These are phyloP conservation scores for Parasteatoda lunata DNA, from an alignment of 2,888 invertebrate species.

Conservation along the genomic window DNA sequence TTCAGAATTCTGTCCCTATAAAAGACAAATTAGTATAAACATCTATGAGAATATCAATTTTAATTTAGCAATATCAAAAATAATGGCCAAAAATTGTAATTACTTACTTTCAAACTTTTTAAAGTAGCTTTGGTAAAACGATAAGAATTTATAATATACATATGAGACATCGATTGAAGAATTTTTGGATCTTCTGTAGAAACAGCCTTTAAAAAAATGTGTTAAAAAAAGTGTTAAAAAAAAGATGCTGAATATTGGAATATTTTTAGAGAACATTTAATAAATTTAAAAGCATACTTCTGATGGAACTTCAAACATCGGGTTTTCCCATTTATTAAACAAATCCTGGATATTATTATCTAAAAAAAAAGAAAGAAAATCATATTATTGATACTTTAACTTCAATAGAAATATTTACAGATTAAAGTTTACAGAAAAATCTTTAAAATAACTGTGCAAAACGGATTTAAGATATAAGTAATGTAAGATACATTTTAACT, in stretches of 20 bases:
- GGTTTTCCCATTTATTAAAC: slow-evolving; percentile 57
- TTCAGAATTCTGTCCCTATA: too few relatives aligned
- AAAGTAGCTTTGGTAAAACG: slow-evolving; percentile 47
- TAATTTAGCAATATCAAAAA: not conserved
- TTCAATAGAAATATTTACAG: not conserved
- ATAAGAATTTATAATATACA: slow-evolving; percentile 57
- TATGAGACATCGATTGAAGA: slow-evolving; percentile 27
- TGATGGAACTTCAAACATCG: slow-evolving; percentile 46
- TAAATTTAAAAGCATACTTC: slow-evolving; percentile 31
- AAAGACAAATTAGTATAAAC: too few relatives aligned
- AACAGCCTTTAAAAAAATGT: slow-evolving; percentile 25
- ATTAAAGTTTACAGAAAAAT: not conserved
- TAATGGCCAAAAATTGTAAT: not conserved
- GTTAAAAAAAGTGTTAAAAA: not conserved
- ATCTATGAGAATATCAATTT: not conserved
- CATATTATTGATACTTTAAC: not conserved
- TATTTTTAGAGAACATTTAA: not conserved
- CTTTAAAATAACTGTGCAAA: not conserved
- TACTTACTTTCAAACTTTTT: slow-evolving; percentile 33
- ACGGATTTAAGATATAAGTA: not conserved
- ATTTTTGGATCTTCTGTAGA: slow-evolving; percentile 4
- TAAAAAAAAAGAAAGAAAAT: slow-evolving; percentile 1
- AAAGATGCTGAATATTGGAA: not conserved
- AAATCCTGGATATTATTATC: slow-evolving; percentile 40
- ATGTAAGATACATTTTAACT: too few relatives aligned